Evolutionary conservation across 2,888 invertebrate species (phyloP), one percentile per base, ranked within the genome.

Genomic region (Troides oblongomaculatus): DNA sequence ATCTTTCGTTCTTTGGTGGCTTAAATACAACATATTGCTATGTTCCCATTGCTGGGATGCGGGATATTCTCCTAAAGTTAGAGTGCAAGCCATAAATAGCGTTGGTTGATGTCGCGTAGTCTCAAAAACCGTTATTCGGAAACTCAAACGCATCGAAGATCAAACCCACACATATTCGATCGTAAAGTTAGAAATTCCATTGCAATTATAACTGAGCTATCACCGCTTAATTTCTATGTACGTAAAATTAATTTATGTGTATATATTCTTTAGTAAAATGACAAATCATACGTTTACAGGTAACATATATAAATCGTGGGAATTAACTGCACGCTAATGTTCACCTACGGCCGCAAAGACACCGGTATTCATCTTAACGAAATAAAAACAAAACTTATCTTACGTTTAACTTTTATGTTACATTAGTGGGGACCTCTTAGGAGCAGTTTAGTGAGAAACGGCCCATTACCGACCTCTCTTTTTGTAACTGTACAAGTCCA

Each of bases 401-500:
- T 18, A 46, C 64, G 67, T 71, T 73, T 69, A 74, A 73, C 71
- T 70, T 66, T 70, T 63, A 70, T 70, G 61, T 67, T 70, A 64
- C 70, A 67, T 70, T 71, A 71, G 64, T 71, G 30, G 57, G 58
- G 64, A 67, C 70, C 67, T 67, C 63, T 71, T 71, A 64, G 64
- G 57, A 67, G 69, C 70, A 69, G 72, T 74, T 79, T 78, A 77
- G 76, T 78, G 79, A 78, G 78, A 81, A 83, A 78, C 72, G 78
- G 77, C 74, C 79, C 80, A 83, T 84, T 80, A 83, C 78, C 69
- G 74, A 77, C 78, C 74, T 78, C 79, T 77, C 76, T 77, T 77
- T 79, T 77, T 77, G 74, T 79, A 76, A 77, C 75, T 74, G 71
- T 73, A 73, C 75, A 69, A 72, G 70, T 71, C 70, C 72, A 74